Evolutionary conservation across 2,888 invertebrate species (phyloP), one percentile per base, ranked within the genome.

Genomic region (Drosophila planitibia): DNA sequence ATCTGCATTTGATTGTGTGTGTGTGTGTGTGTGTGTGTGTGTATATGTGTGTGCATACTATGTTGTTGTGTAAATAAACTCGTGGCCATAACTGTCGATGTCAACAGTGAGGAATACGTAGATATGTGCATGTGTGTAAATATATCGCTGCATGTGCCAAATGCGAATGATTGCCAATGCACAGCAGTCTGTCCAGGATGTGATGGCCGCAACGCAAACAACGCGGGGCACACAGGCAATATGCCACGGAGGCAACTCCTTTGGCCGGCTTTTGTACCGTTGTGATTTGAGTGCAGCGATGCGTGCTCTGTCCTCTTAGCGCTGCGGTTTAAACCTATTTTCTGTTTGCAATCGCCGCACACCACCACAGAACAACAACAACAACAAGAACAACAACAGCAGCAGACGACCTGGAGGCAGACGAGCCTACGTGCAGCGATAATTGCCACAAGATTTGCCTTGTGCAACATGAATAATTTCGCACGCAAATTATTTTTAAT

Each of bases 401-500:
- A 39, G 69, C 69, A 77, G 73, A 47, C 81, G 68, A 65, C 67
- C 82, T 74, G 82, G 51, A 78, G 82, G 70, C 82, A 67, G 74
- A 74, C 66, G 66, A 58, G 67, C 58, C 70, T 70, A 85, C 79
- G 78, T 81, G 82, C 74, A 58, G 73, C 69, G 74, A 82, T 83
- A 91, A 91, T 91, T 90, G 89, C 90, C 80, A 66, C 79, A 91
- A 91, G 84, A 91, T 88, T 91, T 88, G 77, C 81, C 79, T 86
- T 71, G 80, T 78, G 78, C 76, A 78, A 81, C 85, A 82, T 90
- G 84, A 83, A 90, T 90, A 83, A 90, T 86, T 87, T 86, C 77
- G 86, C 84, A 82, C 74, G 82, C 81, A 81, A 89, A 90, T 89
- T 89, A 83, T 87, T 89, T 89, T 82, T 81, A 86, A 80, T 83